Evolutionary conservation across 2,888 invertebrate species (phyloP), one percentile per base, ranked within the genome.

Genomic region (Leptopilina myrica): DNA sequence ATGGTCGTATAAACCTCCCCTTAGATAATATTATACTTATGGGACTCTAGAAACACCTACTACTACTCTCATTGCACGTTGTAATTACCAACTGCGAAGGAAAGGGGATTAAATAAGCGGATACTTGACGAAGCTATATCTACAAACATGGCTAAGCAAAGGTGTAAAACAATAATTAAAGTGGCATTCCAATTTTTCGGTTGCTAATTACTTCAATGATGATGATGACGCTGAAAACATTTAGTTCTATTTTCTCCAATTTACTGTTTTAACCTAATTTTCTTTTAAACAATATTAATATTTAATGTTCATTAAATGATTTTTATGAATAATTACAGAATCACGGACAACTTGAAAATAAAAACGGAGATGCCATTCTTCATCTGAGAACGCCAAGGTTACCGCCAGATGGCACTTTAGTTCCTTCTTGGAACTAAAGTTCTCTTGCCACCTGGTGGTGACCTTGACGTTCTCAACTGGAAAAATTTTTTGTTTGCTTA

Each of bases 11-110:
- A 64, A 33, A 73, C 62, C 56, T 69, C 66, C 75, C 79, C 77
- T 77, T 46, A 56, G 76, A 79, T 76, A 79, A 66, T 80, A 77
- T 80, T 80, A 73, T 73, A 79, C 78, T 80, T 79, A 79, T 64
- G 67, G 77, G 73, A 49, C 78, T 76, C 64, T 76, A 76, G 56
- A 65, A 80, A 76, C 78, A 78, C 69, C 49, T 49, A 43, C 76
- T 78, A 66, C 80, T 78, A 67, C 64, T 73, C 64, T 67, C 76
- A 53, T 65, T 43, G 46, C 78, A 49, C 53, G 64, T 56, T 78
- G 53, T 78, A 80, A 80, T 80, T 80, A 77, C 62, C 80, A 66
- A 49, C 15, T 14, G 64, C 14, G 65, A 77, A 69, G 43, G 43
- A 8, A 64, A 62, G 76, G 49, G n/a, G 64, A 43, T 46, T 46